Conservation (phyloP, 2,797 vertebrate genomes). For the Erethizon dorsatum region DNA sequence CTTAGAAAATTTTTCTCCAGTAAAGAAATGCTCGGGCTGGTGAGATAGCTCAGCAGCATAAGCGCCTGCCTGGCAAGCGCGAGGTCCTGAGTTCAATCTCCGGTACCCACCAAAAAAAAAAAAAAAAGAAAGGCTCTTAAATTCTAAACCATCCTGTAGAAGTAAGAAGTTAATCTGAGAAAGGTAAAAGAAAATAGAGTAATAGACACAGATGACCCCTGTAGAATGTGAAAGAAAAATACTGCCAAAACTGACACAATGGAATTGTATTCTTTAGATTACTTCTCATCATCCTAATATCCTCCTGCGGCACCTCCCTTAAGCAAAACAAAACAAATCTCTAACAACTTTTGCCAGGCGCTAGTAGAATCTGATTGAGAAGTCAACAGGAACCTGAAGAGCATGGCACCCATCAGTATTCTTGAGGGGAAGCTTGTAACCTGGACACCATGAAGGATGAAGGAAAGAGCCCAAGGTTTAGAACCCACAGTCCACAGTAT, state of each 20-base stretch:
- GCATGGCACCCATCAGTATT: background rate
- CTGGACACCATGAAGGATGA: background rate
- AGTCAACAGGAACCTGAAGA: background rate
- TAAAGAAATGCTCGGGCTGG: too few relatives aligned
- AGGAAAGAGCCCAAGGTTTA: background rate
- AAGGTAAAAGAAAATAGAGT: background rate
- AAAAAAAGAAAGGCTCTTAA: too few relatives aligned
- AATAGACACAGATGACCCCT: background rate
- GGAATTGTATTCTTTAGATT: background rate
- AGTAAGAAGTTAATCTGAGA: background rate
- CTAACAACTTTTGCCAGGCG: background rate
- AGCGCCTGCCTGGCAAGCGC: too few relatives aligned
- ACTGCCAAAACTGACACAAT: background rate
- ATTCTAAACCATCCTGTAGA: background rate
- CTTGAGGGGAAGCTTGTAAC: too few relatives aligned
- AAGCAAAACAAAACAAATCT: background rate
- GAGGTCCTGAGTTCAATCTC: too few relatives aligned
- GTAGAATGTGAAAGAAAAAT: background rate
- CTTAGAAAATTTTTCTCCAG: background rate
- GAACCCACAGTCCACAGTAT: background rate
- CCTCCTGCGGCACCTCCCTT: background rate
- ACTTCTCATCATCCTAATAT: background rate
- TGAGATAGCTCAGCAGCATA: too few relatives aligned
- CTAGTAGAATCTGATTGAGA: background rate
- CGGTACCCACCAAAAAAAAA: too few relatives aligned